Evolutionary conservation across 2,113 vertebrate species (phyloP).

Genomic region (Trochalopteron elliotii): DNA sequence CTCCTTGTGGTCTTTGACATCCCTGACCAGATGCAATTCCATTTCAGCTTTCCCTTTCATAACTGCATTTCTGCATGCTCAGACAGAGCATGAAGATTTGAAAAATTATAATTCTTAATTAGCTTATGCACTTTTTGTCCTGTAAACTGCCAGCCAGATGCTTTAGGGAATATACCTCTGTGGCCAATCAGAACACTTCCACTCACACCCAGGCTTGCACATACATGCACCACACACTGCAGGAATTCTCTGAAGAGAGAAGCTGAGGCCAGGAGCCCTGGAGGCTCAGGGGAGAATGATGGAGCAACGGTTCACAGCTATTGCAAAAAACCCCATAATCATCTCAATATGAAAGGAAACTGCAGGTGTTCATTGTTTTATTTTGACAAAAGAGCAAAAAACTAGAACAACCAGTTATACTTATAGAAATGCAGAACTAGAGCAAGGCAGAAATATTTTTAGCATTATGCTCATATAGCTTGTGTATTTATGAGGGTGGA

Average conservation of each 20-base stretch:
- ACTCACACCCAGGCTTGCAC: not conserved
- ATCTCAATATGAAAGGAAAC: not conserved
- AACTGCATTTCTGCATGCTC: not conserved
- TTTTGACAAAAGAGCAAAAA: not conserved
- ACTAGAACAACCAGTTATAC: not conserved
- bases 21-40: not conserved
- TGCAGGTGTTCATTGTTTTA: not conserved
- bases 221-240: not conserved
- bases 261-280: not conserved
- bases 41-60: not conserved
- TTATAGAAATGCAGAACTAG: not conserved
- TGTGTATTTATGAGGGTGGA: not conserved
- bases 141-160: not conserved
- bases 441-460: not conserved
- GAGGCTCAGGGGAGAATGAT: not conserved
- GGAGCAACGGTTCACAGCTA: not conserved
- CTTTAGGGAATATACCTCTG: not conserved
- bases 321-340: not conserved
- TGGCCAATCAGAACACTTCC: not conserved
- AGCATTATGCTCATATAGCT: not conserved
- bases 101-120: not conserved
- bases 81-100: not conserved
- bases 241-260: not conserved
- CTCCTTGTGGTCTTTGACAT: not conserved
- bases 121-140: not conserved